These are phyloP conservation scores for Microtus montanus DNA, from an alignment of 2,113 vertebrate species.

Conservation along the genomic window DNA sequence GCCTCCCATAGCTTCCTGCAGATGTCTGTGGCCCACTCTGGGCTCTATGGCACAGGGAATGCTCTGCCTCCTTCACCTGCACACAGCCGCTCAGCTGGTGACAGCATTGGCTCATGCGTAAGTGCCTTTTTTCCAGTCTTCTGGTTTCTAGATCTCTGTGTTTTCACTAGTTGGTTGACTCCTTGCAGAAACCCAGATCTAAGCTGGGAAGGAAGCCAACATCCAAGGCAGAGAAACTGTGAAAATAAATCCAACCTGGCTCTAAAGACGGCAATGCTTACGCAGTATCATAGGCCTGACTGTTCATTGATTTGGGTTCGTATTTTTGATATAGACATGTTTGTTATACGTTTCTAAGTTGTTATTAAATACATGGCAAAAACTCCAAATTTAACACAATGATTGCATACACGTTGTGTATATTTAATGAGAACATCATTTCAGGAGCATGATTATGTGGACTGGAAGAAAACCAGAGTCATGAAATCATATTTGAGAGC, in stretches of 20 bases:
- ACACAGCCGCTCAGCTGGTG: not conserved
- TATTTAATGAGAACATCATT: not conserved
- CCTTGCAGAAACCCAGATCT: constrained; percentile 38
- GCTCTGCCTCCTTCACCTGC: not conserved
- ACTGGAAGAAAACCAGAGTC: not conserved
- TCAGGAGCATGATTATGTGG: not conserved
- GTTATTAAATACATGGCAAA: not conserved
- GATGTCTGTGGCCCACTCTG: not conserved
- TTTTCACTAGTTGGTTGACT: constrained; percentile 60
- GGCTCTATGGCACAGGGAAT: not conserved
- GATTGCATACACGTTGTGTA: not conserved
- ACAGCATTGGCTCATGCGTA: not conserved
- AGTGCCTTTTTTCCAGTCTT: constrained; percentile 24
- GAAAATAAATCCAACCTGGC: not conserved
- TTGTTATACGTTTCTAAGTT: not conserved
- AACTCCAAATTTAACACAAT: not conserved
- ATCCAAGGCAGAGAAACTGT: constrained; percentile 16
- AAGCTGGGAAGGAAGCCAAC: constrained; percentile 54
- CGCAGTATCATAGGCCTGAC: not conserved
- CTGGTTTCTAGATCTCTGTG: constrained; percentile 42
- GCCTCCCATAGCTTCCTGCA: not conserved
- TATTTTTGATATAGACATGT: not conserved
- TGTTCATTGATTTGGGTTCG: not conserved
- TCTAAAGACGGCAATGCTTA: not conserved
- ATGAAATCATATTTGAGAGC: not conserved